Conservation (phyloP, 2,888 invertebrate genomes). For the Polyploca ridens region DNA sequence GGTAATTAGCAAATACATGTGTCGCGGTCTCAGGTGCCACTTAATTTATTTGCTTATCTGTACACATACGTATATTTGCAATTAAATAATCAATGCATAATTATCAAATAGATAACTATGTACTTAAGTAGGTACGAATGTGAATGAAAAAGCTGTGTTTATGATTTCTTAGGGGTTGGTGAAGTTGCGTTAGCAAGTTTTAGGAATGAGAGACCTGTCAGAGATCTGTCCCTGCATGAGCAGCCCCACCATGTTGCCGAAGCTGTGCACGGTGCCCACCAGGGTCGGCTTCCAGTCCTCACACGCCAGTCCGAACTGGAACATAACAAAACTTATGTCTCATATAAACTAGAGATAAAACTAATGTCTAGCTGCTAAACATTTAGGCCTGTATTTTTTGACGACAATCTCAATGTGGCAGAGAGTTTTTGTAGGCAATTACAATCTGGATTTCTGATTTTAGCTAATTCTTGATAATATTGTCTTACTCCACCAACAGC, state of each 20-base stretch:
- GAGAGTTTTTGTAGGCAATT: no score
- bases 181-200: no score
- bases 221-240: constrained; percentile 75
- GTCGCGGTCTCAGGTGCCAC: background rate
- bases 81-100: constrained; percentile 11
- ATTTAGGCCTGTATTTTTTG: no score
- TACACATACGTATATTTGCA: background rate
- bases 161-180: constrained; percentile 12
- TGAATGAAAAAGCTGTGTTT: no score
- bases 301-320: constrained; percentile 71
- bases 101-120: constrained; percentile 9
- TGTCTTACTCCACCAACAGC: no score
- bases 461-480: no score
- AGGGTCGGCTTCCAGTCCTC: constrained; percentile 76
- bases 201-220: constrained; percentile 57
- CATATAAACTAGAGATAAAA: no score
- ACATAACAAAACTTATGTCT: constrained; percentile 14
- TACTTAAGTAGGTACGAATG: constrained; percentile 9
- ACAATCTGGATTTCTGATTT: no score
- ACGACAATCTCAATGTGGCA: no score
- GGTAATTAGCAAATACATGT: constrained; percentile 5
- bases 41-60: background rate
- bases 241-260: constrained; percentile 73
- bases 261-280: constrained; percentile 73
- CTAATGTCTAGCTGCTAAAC: no score